These are phyloP conservation scores for Lepus timidus DNA, from an alignment of 2,113 vertebrate species.

Conservation along the genomic window DNA sequence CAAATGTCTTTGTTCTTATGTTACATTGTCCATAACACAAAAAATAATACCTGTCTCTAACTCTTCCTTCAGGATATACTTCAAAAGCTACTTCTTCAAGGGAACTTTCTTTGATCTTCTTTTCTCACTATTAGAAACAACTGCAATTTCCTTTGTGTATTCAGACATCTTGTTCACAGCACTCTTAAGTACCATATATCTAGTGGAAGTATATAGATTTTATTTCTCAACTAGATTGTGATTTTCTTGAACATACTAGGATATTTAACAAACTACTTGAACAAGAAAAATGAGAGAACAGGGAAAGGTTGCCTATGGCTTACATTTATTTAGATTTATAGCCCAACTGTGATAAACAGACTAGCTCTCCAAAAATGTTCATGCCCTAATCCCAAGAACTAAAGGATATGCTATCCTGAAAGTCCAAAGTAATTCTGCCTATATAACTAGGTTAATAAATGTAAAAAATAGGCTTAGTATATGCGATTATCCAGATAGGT, in stretches of 20 bases:
- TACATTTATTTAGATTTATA: background rate
- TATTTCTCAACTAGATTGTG: slow-evolving; percentile 6
- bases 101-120: slow-evolving; percentile 47
- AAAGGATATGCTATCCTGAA: background rate
- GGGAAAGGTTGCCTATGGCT: background rate
- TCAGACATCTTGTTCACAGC: background rate
- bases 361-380: background rate
- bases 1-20: background rate
- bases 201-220: background rate
- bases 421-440: background rate
- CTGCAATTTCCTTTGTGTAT: background rate
- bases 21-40: background rate
- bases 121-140: slow-evolving; percentile 36
- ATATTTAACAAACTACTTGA: background rate
- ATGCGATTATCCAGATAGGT: background rate
- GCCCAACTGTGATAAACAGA: background rate
- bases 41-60: slow-evolving; percentile 27
- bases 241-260: background rate
- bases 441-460: background rate
- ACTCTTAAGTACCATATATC: background rate
- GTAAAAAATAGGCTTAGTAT: background rate
- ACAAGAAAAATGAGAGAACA: background rate
- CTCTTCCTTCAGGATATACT: slow-evolving; percentile 47
- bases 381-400: background rate
- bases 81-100: slow-evolving; percentile 62